Base-by-base conservation (phyloP, 2,888 invertebrate genomes). In the Nephrotoma flavescens region DNA sequence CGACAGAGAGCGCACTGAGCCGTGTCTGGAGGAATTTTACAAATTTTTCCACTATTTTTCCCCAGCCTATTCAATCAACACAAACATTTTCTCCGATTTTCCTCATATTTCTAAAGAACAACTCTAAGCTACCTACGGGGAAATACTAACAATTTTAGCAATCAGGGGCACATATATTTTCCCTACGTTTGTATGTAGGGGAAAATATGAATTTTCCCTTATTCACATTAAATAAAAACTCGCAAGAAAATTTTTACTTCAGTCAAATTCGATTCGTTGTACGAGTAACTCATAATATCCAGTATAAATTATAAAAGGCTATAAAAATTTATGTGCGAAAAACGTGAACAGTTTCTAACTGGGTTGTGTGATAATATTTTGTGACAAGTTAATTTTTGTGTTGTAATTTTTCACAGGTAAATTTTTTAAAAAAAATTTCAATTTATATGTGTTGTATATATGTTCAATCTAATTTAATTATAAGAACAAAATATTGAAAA, bases 1-100 rank as follows among this genome's bases (percentile, higher is more conserved):
- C 84, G 41, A 84, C 84, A 84, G 42, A 84, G 84, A 84, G 42
- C 84, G 84, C 84, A 84, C 84, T 84, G 84, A 84, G 84, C 84
- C 84, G 42, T 84, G 11, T 84, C 84, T 84, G 42, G 84, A 71
- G 71, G 71, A 71, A 71, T 71, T 71, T 71, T 71, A 71, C 71
- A 71, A 71, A 71, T 71, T 31, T 71, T 71, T 71, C 71, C 71
- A 71, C 71, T 71, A 4, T 71, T 71, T 31, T 71, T 71, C 71
- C 31, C 71, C 71, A 6, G 3, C 71, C 2, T 4, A 71, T 31
- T 71, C 0, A 31, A 7, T 31, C 15, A 15, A 71, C 19, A 71
- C 5, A 9, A 71, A 31, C 4, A 71, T 71, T 71, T 52, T 71
- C 71, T 31, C 71, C 71, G 31, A 2, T 71, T 71, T 31, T 71